Conservation (phyloP, 2,888 invertebrate species). For the Chrysolina americana region DNA sequence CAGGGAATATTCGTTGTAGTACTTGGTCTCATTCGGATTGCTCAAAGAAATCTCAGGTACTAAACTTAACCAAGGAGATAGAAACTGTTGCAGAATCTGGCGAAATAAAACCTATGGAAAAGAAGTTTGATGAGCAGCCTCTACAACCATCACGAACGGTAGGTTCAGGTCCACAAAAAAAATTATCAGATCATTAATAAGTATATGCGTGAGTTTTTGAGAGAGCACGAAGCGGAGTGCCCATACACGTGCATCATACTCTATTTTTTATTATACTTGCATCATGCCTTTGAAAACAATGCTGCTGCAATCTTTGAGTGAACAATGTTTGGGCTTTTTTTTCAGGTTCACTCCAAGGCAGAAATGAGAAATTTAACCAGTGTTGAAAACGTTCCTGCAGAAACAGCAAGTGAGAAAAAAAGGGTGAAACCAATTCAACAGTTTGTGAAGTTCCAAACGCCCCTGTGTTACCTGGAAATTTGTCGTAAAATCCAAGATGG, state of each 20-base stretch:
- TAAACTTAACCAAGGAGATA: not conserved
- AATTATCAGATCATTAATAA: too few relatives aligned
- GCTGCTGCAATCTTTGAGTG: too few relatives aligned
- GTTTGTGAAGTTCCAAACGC: slow-evolving; percentile 33
- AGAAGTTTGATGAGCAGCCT: not conserved
- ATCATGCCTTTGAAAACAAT: too few relatives aligned
- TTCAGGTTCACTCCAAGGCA: not conserved
- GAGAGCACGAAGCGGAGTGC: too few relatives aligned
- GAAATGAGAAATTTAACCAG: not conserved
- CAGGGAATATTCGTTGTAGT: not conserved
- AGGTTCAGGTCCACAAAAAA: not conserved
- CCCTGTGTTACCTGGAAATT: slow-evolving; percentile 54
- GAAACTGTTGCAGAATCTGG: not conserved
- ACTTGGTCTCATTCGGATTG: not conserved
- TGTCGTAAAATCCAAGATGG: slow-evolving; percentile 48
- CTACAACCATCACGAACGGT: not conserved
- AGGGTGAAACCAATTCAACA: slow-evolving; percentile 14
- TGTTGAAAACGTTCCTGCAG: not conserved
- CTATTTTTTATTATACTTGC: too few relatives aligned
- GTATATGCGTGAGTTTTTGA: too few relatives aligned
- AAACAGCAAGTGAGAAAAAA: not conserved
- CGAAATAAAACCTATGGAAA: not conserved
- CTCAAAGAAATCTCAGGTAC: not conserved
- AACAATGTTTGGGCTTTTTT: not conserved
- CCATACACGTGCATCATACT: too few relatives aligned